phyloP scores from a whole-genome alignment of 2,888 invertebrate genomes.

The Eristalis arbustorum region DNA sequence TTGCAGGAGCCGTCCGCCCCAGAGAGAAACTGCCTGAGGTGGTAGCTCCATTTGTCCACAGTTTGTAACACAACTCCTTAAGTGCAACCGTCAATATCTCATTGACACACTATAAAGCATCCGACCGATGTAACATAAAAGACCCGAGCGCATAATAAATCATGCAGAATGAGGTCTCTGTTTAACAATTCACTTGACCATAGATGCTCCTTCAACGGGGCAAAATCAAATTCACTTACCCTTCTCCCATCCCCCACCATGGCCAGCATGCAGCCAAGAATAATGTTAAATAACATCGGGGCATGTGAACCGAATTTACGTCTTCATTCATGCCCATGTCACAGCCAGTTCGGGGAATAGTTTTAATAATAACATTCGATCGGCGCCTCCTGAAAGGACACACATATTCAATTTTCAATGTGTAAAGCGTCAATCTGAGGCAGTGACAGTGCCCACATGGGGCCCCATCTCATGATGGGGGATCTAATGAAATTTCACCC shows the following conservation, averaged over 20 bases:
- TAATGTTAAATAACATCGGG: neutral
- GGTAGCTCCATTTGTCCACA: too few relatives aligned
- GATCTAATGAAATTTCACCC: slow-evolving; percentile 53
- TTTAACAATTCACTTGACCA: too few relatives aligned
- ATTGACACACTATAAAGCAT: too few relatives aligned
- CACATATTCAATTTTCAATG: slow-evolving; percentile 22
- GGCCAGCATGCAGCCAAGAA: neutral
- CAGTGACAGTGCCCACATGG: slow-evolving; percentile 35
- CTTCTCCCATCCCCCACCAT: neutral
- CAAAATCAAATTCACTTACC: neutral
- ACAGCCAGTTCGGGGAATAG: neutral
- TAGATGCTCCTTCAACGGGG: too few relatives aligned
- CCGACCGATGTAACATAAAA: too few relatives aligned
- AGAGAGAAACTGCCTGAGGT: too few relatives aligned
- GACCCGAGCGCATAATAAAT: too few relatives aligned
- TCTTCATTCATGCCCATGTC: neutral
- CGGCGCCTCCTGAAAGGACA: neutral
- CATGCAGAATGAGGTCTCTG: too few relatives aligned
- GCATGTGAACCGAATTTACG: neutral
- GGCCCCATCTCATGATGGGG: slow-evolving; percentile 26
- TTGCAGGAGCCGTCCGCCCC: too few relatives aligned
- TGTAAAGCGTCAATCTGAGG: slow-evolving; percentile 38
- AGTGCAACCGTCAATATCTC: too few relatives aligned
- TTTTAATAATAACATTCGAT: neutral
- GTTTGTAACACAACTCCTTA: too few relatives aligned